Evolutionary conservation across 2,888 invertebrate genomes (phyloP), one percentile per base, ranked within the genome.

Genomic region (Hololepta plana): DNA sequence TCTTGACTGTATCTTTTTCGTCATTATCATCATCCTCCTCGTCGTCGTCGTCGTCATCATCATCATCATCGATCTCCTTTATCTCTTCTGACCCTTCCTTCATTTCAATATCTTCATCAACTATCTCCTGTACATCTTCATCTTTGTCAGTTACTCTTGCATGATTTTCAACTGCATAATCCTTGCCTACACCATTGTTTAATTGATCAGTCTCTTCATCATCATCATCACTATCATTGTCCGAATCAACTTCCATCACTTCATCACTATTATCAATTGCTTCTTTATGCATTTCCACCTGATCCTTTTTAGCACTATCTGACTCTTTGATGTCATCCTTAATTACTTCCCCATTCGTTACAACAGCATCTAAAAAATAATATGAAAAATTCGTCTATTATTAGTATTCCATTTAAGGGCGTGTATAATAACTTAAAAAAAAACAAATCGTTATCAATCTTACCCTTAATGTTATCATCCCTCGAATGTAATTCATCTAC

Each of bases 1-100:
- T 56, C 55, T 36, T 57, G 56, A 38, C 57, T 53, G 38, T 55
- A 26, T 35, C 56, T 40, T 68, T 66, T 35, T 58, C 56, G 34
- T 59, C 61, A 46, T 55, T 57, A 9, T 45, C 35, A 32, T 57
- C 53, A 41, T 59, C 58, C 26, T 57, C 53, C 17, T 17, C 17
- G 13, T 26, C 28, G 27, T 30, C 16, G 20, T 15, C 22, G 13
- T 26, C 31, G 4, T 36, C 31, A 12, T 38, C 34, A 22, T 29
- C 30, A 3, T 38, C 37, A 14, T 33, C 30, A 15, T 33, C 36
- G 15, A 33, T 19, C 13, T 28, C 32, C 13, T 33, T 32, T 9
- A 29, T 29, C 11, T 19, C 28, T 26, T 17, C 30, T 29, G 2
- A 30, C 33, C 17, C 32, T 30, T 28, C 36, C 26, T 27, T 46